Base-by-base conservation (phyloP, 2,888 invertebrate genomes). In the Ditylenchus weischeri region DNA sequence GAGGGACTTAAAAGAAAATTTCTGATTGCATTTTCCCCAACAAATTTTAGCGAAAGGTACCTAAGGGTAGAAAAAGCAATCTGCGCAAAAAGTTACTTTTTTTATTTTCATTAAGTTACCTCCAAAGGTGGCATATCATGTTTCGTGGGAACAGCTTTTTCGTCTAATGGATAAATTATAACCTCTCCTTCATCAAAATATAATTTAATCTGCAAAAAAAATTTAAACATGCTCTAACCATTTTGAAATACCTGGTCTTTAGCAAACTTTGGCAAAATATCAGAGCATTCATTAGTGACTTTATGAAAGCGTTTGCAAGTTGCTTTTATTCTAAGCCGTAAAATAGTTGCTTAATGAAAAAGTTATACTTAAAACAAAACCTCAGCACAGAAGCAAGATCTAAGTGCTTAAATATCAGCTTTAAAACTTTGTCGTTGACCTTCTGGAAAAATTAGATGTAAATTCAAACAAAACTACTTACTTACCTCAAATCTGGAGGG, bases 101-200 rank as follows among this genome's bases (percentile, higher is more conserved):
- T 10, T 43, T 38, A n/a, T 29, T 29, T 5, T 4, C 3, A 43
- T 8, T 43, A 43, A 43, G 2, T 29, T 57, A 78, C 78, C 65
- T 75, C 74, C 8, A 78, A 47, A 36, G 75, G 66, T 7, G 77
- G 77, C 65, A 78, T 70, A 0, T 70, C 66, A 58, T 75, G 69
- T 6, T 76, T 65, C 8, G 63, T 62, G 0, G 78, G 78, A n/a
- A 69, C 65, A 29, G 64, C 68, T 66, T 72, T 71, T 60, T 76
- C 75, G 50, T 78, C 78, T 10, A 75, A 60, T 0, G 78, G 75
- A 54, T 74, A 75, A 11, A 78, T 62, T 0, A 78, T 70, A 10
- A 78, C 68, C 69, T 78, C 77, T 7, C 78, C 78, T 68, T 78
- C 78, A 54, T 78, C 78, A 58, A 78, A 78, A 5, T 78, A 63